Evolutionary conservation across 2,113 vertebrate species (phyloP), one percentile per base, ranked within the genome.

Genomic region (Romanogobio albipinnatus): DNA sequence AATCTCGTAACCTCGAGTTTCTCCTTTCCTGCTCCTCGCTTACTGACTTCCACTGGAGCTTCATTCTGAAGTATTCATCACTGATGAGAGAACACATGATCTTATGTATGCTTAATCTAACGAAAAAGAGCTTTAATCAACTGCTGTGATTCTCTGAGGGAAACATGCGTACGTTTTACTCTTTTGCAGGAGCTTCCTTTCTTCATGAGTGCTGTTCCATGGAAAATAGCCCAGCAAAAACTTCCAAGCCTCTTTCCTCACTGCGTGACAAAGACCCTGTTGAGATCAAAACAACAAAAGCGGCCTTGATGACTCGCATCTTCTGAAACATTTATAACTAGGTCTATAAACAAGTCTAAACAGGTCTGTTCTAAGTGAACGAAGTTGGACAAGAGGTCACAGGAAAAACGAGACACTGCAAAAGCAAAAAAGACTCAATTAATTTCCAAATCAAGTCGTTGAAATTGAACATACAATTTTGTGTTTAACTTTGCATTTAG

Each of bases 61-160:
- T 99, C 98, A 99, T 99, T 91, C 95, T 95, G 93, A 99, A 99
- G 94, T 98, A 99, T 77, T 99, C 98, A 19, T 99, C 97, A 14
- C 98, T 99, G 84, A 56, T 43, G 19, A 78, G 13, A 45, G 8
- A 19, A 19, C 14, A 86, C 26, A 56, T 47, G 66, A 39, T 76
- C 33, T 39, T 59, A 45, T 29, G 19, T 39, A 66, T 53, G 51
- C 14, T 36, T 56, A 17, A 62, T 43, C 49, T 56, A 68, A 47
- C 4, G 13, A 71, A 68, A 49, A 9, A 19, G 7, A 73, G 9
- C 43, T n/a, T 58, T 26, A 24, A 8, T 29, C 15, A 70, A 76
- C 45, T 15, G 43, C n/a, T n/a, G 3, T 43, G 5, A 11, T 51
- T 14, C 15, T 45, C 17, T 74, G 3, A 26, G 3, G 49, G 15